A percentile compares a stretch with the other conserved stretches of the same genome.
Evolutionary conservation across 1,140 invertebrate genomes (phyloP).

Genomic region (Sipha flava): DNA sequence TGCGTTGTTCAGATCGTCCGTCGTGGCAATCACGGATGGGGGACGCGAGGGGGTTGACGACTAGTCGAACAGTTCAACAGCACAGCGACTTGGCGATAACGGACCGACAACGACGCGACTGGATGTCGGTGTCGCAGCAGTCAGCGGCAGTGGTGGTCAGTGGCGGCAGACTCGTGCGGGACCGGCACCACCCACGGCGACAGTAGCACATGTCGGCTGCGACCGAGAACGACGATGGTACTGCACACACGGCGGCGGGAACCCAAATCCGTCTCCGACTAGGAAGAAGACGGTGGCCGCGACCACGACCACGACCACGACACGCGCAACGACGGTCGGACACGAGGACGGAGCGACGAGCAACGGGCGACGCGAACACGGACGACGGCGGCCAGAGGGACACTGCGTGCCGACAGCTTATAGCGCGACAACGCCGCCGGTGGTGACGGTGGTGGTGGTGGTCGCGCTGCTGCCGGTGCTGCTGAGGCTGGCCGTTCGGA

Average conservation of each 20-base stretch:
- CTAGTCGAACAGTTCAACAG: no score
- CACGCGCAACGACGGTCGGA: not conserved
- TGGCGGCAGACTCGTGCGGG: not conserved
- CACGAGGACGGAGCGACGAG: not conserved
- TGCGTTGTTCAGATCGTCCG: no score
- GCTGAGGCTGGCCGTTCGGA: not conserved
- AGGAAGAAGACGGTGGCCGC: not conserved
- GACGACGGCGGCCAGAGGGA: not conserved
- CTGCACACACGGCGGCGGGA: not conserved
- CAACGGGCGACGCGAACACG: not conserved
- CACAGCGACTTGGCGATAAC: no score
- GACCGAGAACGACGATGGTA: no score
- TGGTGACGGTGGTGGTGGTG: not conserved
- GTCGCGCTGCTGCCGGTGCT: not conserved
- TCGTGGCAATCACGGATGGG: no score
- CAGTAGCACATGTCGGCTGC: not conserved
- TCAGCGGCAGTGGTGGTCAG: not conserved
- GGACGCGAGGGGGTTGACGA: no score
- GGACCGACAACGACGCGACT: not conserved
- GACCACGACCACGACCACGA: not conserved
- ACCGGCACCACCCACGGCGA: not conserved
- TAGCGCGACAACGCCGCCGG: not conserved
- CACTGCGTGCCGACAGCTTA: no score
- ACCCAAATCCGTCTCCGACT: no score
- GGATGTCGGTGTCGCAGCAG: no score